Base-by-base conservation (phyloP, 2,113 vertebrate species). In the Strigops habroptila region DNA sequence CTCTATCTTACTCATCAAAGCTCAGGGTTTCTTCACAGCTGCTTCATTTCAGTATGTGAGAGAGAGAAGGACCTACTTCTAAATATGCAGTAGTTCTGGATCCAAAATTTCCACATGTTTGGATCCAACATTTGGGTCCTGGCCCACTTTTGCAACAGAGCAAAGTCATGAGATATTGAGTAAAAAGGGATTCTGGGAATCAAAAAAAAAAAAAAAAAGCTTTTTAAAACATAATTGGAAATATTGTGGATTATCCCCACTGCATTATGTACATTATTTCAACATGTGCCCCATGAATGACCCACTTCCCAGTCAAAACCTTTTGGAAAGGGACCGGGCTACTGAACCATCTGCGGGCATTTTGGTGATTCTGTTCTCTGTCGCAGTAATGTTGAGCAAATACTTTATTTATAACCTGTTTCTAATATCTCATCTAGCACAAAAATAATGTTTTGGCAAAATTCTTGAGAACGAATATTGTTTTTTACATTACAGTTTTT, bases 91-190 rank as follows among this genome's bases (percentile, higher is more conserved):
- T 62, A 81, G 39, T 46, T 77, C 80, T 71, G 68, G 35, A 74
- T 93, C 90, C 94, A 97, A 86, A 70, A 76, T 93, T 91, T 80
- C 82, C 96, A 88, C 59, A 49, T 91, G 95, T 91, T 95, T 95
- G 92, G 88, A 95, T 88, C 37, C 53, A 80, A 10, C 25, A 23
- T 80, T 70, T 90, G 86, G n/a, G 28, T 86, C 46, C 44, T 43
- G 46, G 80, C 88, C 43, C 18, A 27, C n/a, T 91, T 91, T 53
- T 90, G 71, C 24, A 94, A 79, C 25, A 85, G 48, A 94, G 51
- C 28, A 86, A 93, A 88, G 10, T 16, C 37, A 67, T 75, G 69
- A 94, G 55, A 81, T 35, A 88, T 10, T 25, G 35, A 93, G 48
- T 64, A 84, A 91, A 94, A 68, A 3, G 5, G 64, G 27, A 91